Evolutionary conservation across 1,140 invertebrate genomes (phyloP), one percentile per base, ranked within the genome.

Genomic region (Vanessa tameamea): DNA sequence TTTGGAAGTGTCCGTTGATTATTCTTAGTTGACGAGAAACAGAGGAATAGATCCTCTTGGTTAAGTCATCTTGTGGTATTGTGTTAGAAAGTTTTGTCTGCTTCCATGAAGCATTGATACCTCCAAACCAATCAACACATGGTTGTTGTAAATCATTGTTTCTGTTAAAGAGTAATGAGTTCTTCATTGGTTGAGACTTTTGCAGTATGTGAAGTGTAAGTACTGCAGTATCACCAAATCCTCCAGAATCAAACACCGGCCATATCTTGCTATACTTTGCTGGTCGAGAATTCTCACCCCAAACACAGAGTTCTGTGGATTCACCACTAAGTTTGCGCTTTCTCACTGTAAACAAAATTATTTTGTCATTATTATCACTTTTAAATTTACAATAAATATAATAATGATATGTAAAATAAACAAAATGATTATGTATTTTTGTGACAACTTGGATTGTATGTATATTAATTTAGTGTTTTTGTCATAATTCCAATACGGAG

Each of bases 211-310:
- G 83, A 2, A 91, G 75, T 3, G 82, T 90, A 5, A 91, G 55
- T 6, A 90, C 76, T 2, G 82, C 67, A 0, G 85, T 80, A n/a
- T 89, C 80, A 9, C 90, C 88, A 48, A 86, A 93, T 78, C 93
- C 92, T 88, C 93, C 93, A 2, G 93, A 93, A 57, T 93, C 93
- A 63, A 93, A 93, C 0, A 93, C 92, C 8, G 91, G 89, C 91
- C 93, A 93, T 83, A 92, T 89, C 69, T 91, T 92, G 74, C 82
- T 89, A 16, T 85, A 80, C 70, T 92, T 92, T 0, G 89, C 81
- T n/a, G 91, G 85, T 53, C 86, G 78, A 3, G 82, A 63, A 64
- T 84, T 84, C 11, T 87, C 86, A 9, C 81, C 83, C 80, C 83
- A 90, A 2, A 88, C 64, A 23, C 87, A 88, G 0, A 91, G 68